A percentile compares a stretch with the other conserved stretches of the same genome.
phyloP scores from a whole-genome alignment of 1,140 invertebrate species.

The Neotoxoptera formosana region DNA sequence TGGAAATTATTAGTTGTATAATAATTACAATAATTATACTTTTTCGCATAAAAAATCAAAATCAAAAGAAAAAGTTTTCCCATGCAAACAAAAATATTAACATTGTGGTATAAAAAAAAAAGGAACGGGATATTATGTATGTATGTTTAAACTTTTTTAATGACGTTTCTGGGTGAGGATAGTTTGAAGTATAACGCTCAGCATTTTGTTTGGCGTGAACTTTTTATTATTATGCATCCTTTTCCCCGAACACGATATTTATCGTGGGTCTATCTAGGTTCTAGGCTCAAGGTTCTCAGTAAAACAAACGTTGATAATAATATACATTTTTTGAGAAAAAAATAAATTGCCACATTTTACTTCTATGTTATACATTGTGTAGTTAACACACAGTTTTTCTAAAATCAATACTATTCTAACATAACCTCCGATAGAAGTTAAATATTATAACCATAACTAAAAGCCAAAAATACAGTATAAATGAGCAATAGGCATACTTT shows the following conservation, averaged over 20 bases:
- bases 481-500: background rate
- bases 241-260: background rate
- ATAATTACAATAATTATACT: background rate
- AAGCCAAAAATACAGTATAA: background rate
- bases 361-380: background rate
- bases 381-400: background rate
- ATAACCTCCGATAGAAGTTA: background rate
- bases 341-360: background rate
- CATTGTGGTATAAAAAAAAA: background rate
- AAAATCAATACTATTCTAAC: background rate
- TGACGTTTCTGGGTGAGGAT: background rate
- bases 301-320: background rate
- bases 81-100: background rate
- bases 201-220: conserved; percentile 29
- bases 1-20: background rate
- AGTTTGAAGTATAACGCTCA: conserved; percentile 26
- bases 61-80: conserved; percentile 11
- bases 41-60: background rate
- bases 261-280: background rate
- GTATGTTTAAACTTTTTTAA: conserved; percentile 43
- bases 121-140: background rate
- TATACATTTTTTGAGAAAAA: background rate
- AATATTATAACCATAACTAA: background rate
- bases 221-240: conserved; percentile 6
- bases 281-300: background rate